A percentile compares a stretch with the other conserved stretches of the same genome.
Evolutionary conservation across 35 echinoderm and acorn worm species (phyloP).

Genomic region (Chiridota heheva): DNA sequence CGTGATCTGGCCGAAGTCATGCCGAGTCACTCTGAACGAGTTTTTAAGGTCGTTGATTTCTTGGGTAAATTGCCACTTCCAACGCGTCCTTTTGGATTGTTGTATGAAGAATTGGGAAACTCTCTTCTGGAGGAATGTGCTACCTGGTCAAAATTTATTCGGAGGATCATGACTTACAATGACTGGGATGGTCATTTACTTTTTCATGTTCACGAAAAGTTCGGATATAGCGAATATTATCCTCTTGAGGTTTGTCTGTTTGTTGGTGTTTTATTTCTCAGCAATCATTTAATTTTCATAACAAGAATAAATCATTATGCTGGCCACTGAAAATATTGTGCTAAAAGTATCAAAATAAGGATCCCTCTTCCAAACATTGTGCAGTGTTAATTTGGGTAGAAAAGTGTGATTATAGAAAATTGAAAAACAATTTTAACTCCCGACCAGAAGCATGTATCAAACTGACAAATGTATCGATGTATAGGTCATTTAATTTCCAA

Average conservation of each 20-base stretch:
- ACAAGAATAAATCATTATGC: no score
- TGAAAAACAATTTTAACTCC: neutral
- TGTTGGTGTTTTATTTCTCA: no score
- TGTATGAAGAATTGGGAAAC: conserved; percentile 50
- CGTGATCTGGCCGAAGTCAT: conserved; percentile 51
- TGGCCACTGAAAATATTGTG: no score
- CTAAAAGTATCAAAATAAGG: no score
- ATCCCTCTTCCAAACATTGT: no score
- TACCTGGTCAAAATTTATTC: conserved; percentile 4
- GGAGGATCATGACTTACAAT: conserved; percentile 45
- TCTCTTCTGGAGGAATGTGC: conserved; percentile 41
- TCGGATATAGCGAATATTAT: conserved; percentile 30
- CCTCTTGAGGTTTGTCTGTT: conserved; percentile 37
- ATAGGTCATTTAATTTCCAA: neutral
- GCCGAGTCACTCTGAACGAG: conserved; percentile 43
- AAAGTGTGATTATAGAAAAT: neutral
- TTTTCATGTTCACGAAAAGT: conserved; percentile 48
- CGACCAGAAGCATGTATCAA: neutral
- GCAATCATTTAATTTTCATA: no score
- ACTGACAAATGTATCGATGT: neutral
- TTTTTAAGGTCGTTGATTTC: conserved; percentile 25
- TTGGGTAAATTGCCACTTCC: conserved; percentile 34
- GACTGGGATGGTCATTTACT: conserved; percentile 58
- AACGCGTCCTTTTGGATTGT: conserved; percentile 33
- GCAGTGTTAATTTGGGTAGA: no score